Evolutionary conservation across 2,113 vertebrate genomes (phyloP), one percentile per base, ranked within the genome.

Genomic region (Anarrhichthys ocellatus): DNA sequence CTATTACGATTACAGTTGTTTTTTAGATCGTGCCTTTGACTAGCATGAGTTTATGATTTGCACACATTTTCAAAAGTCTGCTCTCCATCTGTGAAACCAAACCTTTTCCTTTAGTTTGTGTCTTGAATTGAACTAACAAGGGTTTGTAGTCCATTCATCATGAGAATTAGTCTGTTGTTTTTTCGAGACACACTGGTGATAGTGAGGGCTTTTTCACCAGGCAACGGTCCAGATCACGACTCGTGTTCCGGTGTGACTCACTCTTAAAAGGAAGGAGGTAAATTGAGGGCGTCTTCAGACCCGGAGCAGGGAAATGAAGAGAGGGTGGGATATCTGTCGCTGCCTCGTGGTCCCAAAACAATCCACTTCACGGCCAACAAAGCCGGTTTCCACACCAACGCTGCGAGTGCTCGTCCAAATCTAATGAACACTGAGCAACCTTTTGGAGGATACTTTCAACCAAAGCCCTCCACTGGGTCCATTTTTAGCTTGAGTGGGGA

Each of bases 401-500:
- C 75, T 71, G 32, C 6, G 17, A 83, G 61, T 65, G 54, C 62
- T 68, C 42, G 36, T 48, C 66, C 52, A 73, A 61, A 76, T 79
- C 68, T 69, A 81, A 81, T 81, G 56, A 81, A 66, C 59, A 65
- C 38, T 20, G 22, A 44, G 20, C 44, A 44, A 46, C 66, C 66
- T 73, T 71, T 64, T 65, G 29, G 32, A 72, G 59, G 18, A 67
- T 44, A 61, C 68, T 85, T 84, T 88, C 48, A 87, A 62, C 46
- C 36, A 38, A 8, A 59, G 40, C 66, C 27, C 73, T 74, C 80
- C 24, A 18, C 59, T 58, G 65, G 50, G 10, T 85, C 76, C 27
- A 81, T 67, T 81, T 87, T 89, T 87, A 87, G 73, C 62, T 27
- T 10, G 73, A 90, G 79, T 82, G 73, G 59, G 40, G 44, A 77